Evolutionary conservation across 2,113 vertebrate genomes (phyloP).

Genomic region (Xyliphius kryptos): DNA sequence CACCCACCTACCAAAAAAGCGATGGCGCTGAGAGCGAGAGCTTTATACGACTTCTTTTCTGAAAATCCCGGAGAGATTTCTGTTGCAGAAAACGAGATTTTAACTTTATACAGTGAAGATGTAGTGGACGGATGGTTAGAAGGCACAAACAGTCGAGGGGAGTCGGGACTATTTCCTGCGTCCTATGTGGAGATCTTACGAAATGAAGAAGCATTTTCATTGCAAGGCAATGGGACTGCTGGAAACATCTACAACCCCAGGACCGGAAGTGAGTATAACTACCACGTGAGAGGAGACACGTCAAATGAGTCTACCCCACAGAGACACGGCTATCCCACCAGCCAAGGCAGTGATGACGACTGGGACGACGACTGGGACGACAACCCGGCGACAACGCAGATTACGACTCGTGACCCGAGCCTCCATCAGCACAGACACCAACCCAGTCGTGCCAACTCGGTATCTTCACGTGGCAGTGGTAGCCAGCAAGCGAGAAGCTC

Average conservation of each 20-base stretch:
- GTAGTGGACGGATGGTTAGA: constrained; percentile 92
- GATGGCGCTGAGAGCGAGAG: constrained; percentile 83
- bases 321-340: constrained; percentile 63
- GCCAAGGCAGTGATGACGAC: constrained; percentile 88
- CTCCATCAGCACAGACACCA: background rate
- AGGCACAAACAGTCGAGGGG: constrained; percentile 83
- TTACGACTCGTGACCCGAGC: constrained; percentile 57
- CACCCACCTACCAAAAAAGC: constrained; percentile 29
- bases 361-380: constrained; percentile 98
- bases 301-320: constrained; percentile 47
- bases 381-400: constrained; percentile 66
- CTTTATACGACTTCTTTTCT: constrained; percentile 85
- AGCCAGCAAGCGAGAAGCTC: constrained; percentile 78
- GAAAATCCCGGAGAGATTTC: constrained; percentile 93
- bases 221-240: constrained; percentile 51
- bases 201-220: constrained; percentile 41
- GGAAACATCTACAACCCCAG: constrained; percentile 46
- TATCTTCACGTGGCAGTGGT: no score
- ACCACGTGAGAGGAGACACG: constrained; percentile 47
- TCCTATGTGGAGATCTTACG: constrained; percentile 87
- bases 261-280: constrained; percentile 54
- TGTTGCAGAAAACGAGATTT: constrained; percentile 79
- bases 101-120: constrained; percentile 83
- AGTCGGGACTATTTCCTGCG: constrained; percentile 89
- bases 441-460: constrained; percentile 31